Evolutionary conservation across 2,888 invertebrate genomes (phyloP).

Genomic region (Flabesymbios commensalis): DNA sequence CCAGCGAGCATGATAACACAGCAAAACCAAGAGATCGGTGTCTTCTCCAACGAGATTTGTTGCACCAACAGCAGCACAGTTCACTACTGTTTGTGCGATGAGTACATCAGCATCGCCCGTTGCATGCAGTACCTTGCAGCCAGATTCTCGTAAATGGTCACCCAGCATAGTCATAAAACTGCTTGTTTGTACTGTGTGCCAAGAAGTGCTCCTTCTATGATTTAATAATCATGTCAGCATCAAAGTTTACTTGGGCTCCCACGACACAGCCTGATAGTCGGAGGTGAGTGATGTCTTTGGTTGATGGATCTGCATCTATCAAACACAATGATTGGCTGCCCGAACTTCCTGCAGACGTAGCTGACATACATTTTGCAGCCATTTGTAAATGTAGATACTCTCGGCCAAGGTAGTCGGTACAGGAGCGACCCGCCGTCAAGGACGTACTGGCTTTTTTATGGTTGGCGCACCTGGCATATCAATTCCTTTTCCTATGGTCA

Average conservation of each 20-base stretch:
- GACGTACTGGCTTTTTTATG: constrained; percentile 16
- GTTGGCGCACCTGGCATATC: background rate
- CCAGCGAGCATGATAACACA: constrained; percentile 31
- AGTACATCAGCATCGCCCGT: constrained; percentile 39
- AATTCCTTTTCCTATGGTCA: constrained; percentile 9
- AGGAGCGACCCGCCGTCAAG: constrained; percentile 37
- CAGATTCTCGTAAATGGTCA: constrained; percentile 13
- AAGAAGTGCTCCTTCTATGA: constrained; percentile 38
- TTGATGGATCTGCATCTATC: constrained; percentile 38
- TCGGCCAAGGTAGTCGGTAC: constrained; percentile 32
- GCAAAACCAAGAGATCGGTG: constrained; percentile 40
- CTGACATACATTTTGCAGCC: constrained; percentile 28
- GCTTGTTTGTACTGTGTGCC: constrained; percentile 38
- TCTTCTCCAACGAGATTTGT: constrained; percentile 41
- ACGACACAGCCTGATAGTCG: constrained; percentile 28
- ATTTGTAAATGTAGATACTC: constrained; percentile 27
- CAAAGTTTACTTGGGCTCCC: constrained; percentile 28
- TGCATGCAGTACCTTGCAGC: constrained; percentile 27
- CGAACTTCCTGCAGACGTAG: constrained; percentile 25
- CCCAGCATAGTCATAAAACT: constrained; percentile 34
- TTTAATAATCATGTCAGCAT: constrained; percentile 24
- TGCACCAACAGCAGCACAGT: constrained; percentile 2
- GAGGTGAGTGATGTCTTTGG: constrained; percentile 38
- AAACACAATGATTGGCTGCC: constrained; percentile 33
- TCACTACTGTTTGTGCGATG: constrained; percentile 35